phyloP scores from a whole-genome alignment of 2,888 invertebrate genomes.

The Limenitis camilla region DNA sequence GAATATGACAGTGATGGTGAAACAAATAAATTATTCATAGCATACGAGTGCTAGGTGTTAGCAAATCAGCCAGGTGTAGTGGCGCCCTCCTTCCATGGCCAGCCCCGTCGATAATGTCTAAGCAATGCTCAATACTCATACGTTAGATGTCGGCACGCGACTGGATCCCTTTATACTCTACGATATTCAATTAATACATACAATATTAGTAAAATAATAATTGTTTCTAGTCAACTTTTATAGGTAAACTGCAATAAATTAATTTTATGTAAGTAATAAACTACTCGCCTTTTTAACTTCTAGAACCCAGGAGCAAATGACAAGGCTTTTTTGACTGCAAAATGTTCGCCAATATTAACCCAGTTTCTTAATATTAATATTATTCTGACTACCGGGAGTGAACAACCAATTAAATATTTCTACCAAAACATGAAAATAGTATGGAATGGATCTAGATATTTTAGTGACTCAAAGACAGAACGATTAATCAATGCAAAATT shows the following conservation, averaged over 20 bases:
- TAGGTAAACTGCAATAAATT: too few species aligned
- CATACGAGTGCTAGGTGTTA: constrained; percentile 11
- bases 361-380: too few species aligned
- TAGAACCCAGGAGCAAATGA: too few species aligned
- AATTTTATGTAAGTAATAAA: too few species aligned
- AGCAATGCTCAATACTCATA: constrained; percentile 41
- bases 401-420: too few species aligned
- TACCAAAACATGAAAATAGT: too few species aligned
- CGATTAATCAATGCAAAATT: background rate
- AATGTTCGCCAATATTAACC: too few species aligned
- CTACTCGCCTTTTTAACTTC: too few species aligned
- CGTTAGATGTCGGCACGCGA: constrained; percentile 28
- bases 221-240: background rate
- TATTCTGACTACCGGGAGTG: too few species aligned
- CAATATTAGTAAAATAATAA: background rate
- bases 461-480: too few species aligned
- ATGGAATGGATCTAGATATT: too few species aligned
- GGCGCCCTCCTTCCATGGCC: constrained; percentile 30
- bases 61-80: constrained; percentile 22
- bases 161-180: constrained; percentile 17
- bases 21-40: background rate
- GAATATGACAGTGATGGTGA: background rate
- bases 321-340: too few species aligned
- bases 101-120: constrained; percentile 38
- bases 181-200: constrained; percentile 7